A percentile compares a stretch with the other conserved stretches of the same genome.
Conservation (phyloP, 2,888 invertebrate species). For the Epistrophella euchroma region DNA sequence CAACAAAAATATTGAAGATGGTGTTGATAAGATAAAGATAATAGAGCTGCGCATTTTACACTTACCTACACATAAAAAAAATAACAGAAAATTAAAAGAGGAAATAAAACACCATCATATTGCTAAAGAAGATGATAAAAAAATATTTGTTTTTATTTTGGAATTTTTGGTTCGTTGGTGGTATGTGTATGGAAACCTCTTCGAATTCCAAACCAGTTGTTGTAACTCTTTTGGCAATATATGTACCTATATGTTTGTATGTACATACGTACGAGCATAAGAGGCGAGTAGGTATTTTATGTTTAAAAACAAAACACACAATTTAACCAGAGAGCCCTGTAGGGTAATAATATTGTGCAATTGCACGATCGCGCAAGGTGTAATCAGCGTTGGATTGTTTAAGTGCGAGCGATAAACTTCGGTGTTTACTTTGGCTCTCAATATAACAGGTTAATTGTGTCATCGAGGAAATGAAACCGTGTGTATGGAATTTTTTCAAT, state of each 20-base stretch:
- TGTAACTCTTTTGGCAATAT: conserved; percentile 21
- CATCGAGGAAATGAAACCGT: conserved; percentile 71
- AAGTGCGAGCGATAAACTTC: conserved; percentile 55
- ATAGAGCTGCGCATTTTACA: background rate
- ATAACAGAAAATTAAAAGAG: conserved; percentile 17
- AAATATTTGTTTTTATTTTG: background rate
- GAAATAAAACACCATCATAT: conserved; percentile 8
- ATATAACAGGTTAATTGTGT: conserved; percentile 75
- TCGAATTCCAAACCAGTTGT: conserved; percentile 10
- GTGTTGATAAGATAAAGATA: conserved; percentile 67
- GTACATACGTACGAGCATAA: background rate
- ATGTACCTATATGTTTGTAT: too few relatives aligned
- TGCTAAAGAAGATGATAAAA: conserved; percentile 7
- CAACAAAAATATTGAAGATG: conserved; percentile 54
- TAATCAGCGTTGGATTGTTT: conserved; percentile 37
- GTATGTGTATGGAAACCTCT: background rate
- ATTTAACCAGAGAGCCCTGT: conserved; percentile 36
- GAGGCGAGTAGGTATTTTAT: conserved; percentile 20
- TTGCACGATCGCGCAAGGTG: conserved; percentile 60
- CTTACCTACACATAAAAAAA: background rate
- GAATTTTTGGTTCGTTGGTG: background rate
- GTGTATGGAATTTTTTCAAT: conserved; percentile 60
- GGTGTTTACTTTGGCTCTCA: conserved; percentile 70
- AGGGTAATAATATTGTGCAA: conserved; percentile 67
- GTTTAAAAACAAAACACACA: background rate